Conservation (phyloP, 2,113 vertebrate genomes). For the Cephalopterus ornatus region DNA sequence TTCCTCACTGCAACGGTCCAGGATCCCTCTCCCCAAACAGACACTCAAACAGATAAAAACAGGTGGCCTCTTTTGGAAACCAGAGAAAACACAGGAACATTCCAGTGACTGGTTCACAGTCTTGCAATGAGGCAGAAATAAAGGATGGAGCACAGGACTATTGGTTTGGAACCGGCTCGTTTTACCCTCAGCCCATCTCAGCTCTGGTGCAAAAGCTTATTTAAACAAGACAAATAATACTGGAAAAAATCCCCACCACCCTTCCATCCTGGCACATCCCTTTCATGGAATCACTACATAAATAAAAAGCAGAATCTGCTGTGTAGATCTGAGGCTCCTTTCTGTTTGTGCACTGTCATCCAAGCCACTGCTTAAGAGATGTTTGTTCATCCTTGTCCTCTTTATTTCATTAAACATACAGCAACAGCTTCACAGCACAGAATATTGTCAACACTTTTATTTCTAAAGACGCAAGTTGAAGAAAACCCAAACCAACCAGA, state of each 20-base stretch:
- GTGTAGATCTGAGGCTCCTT: background rate
- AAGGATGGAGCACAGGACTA: background rate
- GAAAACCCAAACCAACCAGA: slow-evolving; percentile 33
- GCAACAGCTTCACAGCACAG: background rate
- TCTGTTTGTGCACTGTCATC: background rate
- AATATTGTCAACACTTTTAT: background rate
- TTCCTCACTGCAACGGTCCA: background rate
- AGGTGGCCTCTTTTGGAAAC: background rate
- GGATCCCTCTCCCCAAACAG: background rate
- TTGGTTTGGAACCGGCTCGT: background rate
- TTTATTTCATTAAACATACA: background rate
- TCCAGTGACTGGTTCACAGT: background rate
- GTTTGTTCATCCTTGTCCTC: background rate
- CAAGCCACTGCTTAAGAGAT: background rate
- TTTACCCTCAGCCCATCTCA: background rate
- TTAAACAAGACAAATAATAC: background rate
- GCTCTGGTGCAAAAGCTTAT: background rate
- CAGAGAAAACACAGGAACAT: background rate
- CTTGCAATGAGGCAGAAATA: background rate
- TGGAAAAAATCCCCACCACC: background rate
- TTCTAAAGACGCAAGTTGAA: background rate
- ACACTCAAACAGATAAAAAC: background rate
- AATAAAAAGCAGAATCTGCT: background rate
- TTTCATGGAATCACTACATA: background rate
- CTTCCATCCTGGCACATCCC: background rate